Base-by-base conservation (phyloP, 2,888 invertebrate genomes). In the Neoitamus cyanurus region DNA sequence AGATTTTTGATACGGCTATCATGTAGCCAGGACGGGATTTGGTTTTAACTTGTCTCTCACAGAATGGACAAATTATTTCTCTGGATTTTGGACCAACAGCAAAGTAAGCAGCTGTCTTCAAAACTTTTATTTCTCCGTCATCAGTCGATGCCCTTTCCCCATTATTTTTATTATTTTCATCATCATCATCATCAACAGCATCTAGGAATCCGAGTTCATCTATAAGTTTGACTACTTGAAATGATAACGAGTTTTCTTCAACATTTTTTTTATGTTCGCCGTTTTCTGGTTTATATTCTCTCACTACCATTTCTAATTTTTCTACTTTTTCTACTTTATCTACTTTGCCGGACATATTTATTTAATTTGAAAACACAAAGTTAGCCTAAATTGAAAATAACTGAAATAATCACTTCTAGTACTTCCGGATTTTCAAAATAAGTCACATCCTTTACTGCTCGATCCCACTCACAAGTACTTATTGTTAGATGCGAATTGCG, bases 41-140 rank as follows among this genome's bases (percentile, higher is more conserved):
- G 1, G 89, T 88, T 77, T 89, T 88, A 2, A 89, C 88, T 20
- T 87, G 86, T 28, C 88, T 88, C 37, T 88, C 87, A 84, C 90
- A 90, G 20, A 90, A 83, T 0, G 90, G 90, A 83, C 90, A 90
- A 25, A 86, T 87, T 0, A 90, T 87, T 4, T 88, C 88, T 83
- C 89, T 88, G 3, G 88, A 89, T 77, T 88, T 88, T 1, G 90
- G 90, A 3, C 90, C 90, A 0, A 90, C 89, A n/a, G 89, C 87
- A 83, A 88, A 90, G 86, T 88, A 90, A 20, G 83, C 72, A n/a
- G 15, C 72, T 31, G 31, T 31, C n/a, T 30, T 34, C 6, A 72
- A 30, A 25, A 25, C 9, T 30, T 58, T 58, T 58, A 7, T 6
- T 58, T 58, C 58, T 6, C 2, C 25, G 9, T 58, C 7, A 15